Evolutionary conservation across 2,113 vertebrate genomes (phyloP).

Genomic region (Heliornis fulica): DNA sequence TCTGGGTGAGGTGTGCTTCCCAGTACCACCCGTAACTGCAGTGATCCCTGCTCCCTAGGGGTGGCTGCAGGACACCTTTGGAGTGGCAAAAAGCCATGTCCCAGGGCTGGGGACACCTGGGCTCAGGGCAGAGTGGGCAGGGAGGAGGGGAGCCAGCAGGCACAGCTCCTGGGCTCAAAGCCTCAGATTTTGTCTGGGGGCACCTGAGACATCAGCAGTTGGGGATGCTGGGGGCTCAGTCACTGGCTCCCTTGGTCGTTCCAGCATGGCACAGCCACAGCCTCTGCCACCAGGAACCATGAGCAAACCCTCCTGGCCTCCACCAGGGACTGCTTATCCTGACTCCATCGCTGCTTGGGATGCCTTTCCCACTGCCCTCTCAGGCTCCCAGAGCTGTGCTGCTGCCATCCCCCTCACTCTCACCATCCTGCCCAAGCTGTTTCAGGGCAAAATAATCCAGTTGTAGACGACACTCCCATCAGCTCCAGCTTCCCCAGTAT

Average conservation of each 20-base stretch:
- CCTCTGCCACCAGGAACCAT: neutral
- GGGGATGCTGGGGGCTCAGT: neutral
- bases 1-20: neutral
- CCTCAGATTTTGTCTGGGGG: neutral
- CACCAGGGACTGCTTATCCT: rapidly evolving
- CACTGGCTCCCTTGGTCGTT: neutral
- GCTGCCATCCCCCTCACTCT: neutral
- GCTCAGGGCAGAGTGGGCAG: neutral
- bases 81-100: neutral
- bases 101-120: neutral
- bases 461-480: neutral
- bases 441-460: neutral
- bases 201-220: neutral
- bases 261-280: neutral
- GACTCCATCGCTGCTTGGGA: rapidly evolving
- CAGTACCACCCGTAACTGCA: neutral
- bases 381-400: neutral
- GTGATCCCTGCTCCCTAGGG: neutral
- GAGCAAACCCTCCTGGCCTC: neutral
- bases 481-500: neutral
- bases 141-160: neutral
- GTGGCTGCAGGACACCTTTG: neutral
- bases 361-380: neutral
- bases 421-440: neutral
- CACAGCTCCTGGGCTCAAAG: neutral